Base-by-base conservation (phyloP, 2,888 invertebrate species). In the Philereme vetulata region DNA sequence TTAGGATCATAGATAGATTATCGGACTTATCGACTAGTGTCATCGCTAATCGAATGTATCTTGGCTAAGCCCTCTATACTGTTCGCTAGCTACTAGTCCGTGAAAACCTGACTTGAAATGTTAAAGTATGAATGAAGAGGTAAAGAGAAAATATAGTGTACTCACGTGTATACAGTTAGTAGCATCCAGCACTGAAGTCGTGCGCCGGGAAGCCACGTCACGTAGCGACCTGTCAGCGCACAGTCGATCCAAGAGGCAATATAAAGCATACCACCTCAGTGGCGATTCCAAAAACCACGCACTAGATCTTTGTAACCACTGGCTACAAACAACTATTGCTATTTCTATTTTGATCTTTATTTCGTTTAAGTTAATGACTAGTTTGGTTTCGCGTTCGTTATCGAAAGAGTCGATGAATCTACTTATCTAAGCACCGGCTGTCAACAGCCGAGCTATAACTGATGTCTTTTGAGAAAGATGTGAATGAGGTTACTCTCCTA, bases 121-220 rank as follows among this genome's bases (percentile, higher is more conserved):
- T 21, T 21, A 21, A 21, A 21, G 21, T 21, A 67, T 53, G 61
- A 11, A 21, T 5, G 3, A 38, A 38, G 11, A 45, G 5, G 1
- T 49, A 46, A 57, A 46, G 32, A 8, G 34, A 51, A 51, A 38
- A 34, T 46, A 67, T 69, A 46, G 4, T 52, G 65, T 85, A 94
- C 94, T 94, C 80, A 94, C 94, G 94, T 94, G 94, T 93, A 94
- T 93, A 93, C 93, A 94, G 93, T 93, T 94, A 94, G 94, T 93
- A 94, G 93, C 94, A 94, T 94, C 94, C 94, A 94, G 94, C 91
- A 92, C 92, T 88, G 91, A 72, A 90, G 88, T 90, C 87, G 92
- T 89, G 92, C 93, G 91, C 93, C 88, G 91, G 93, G 92, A 90
- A 92, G 93, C 92, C 93, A 92, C 93, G 91, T 88, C 86, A 92